These are phyloP conservation scores for Branchipolynoe longqiensis DNA, from an alignment of 2,888 invertebrate genomes.

Conservation along the genomic window DNA sequence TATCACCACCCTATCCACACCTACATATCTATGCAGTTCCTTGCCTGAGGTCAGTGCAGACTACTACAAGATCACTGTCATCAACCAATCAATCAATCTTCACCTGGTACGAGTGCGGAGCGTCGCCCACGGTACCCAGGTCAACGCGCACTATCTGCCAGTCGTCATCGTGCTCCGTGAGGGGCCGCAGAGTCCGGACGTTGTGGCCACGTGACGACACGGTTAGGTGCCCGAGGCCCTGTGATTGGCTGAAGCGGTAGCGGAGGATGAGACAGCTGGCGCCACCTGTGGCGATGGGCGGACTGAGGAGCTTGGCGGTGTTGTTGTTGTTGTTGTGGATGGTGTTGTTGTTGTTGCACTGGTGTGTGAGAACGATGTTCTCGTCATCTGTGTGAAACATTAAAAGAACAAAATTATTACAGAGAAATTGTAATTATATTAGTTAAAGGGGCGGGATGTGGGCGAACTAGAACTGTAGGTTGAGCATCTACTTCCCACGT, in stretches of 20 bases:
- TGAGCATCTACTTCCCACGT: background rate
- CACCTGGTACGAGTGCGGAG: background rate
- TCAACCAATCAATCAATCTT: no score
- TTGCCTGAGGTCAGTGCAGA: no score
- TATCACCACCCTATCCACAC: no score
- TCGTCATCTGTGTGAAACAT: background rate
- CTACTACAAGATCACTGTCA: no score
- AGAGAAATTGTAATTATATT: background rate
- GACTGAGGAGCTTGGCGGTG: constrained; percentile 4
- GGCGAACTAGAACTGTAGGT: background rate
- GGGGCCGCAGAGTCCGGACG: background rate
- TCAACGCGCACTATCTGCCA: background rate
- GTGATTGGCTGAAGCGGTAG: background rate
- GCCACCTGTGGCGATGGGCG: background rate
- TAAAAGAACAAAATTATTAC: background rate
- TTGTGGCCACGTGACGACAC: background rate
- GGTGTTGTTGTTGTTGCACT: no score
- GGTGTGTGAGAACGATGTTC: no score
- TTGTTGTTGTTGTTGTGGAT: no score
- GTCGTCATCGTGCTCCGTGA: background rate
- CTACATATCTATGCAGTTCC: no score
- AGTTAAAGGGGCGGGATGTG: background rate
- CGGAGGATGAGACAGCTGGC: background rate
- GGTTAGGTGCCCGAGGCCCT: background rate
- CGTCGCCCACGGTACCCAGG: background rate